Base-by-base conservation (phyloP, 2,797 vertebrate species). In the Sebastes vulpes region DNA sequence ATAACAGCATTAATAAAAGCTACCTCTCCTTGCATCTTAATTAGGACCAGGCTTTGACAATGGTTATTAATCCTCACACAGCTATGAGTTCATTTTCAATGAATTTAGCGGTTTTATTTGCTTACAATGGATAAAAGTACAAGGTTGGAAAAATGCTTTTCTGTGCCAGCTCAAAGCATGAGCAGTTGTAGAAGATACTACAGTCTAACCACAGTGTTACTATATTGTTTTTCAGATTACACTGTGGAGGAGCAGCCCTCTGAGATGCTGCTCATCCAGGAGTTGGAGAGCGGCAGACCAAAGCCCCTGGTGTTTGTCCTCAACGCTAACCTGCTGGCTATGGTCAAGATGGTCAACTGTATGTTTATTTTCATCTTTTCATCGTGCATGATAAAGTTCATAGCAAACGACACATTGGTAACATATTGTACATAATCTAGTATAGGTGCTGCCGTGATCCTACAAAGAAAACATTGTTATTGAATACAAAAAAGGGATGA, bases 281-380 rank as follows among this genome's bases (percentile, higher is more conserved):
- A 99, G 83, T 80, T 99, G 93, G 99, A 99, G 85, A 97, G 97
- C 54, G 97, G 98, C 77, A 96, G 97, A 57, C 97, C 98, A 42
- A 98, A 98, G 65, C 98, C 99, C 31, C 95, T 99, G 88, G 98
- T 99, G 52, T 99, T 99, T 94, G 99, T 99, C 89, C 97, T 99
- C 92, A 99, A 99, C 77, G 98, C 98, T 85, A 99, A 99, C 94
- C 96, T 99, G 81, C 96, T 99, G 68, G 98, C 98, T 82, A 98
- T 99, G 97, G 98, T 99, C 94, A 99, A 99, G 95, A 96, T 99
- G 87, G 98, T 99, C 88, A 99, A 99, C 93, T 99, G 98, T 99
- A 89, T 5, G 94, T 91, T 58, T 75, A 18, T 11, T 61, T 9
- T 75, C 26, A 69, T 10, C 6, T 29, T 65, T 66, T 31, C 8